A percentile compares a stretch with the other conserved stretches of the same genome.
Conservation (phyloP, 1,140 invertebrate species). For the Rhagoletis pomonella region DNA sequence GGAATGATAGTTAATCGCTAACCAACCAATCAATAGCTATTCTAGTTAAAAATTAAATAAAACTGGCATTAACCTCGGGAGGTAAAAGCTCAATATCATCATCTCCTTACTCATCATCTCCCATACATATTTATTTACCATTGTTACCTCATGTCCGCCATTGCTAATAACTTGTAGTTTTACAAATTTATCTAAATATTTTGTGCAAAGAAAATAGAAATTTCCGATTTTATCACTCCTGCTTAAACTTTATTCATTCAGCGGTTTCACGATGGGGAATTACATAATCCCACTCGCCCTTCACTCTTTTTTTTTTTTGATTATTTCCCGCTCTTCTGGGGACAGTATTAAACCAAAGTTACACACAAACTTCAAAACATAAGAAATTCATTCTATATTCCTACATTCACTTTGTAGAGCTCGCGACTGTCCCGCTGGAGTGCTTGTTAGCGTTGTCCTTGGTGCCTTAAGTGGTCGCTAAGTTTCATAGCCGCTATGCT, state of each 20-base stretch:
- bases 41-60: too few species aligned
- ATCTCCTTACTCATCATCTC: too few species aligned
- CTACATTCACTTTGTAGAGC: not conserved
- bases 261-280: not conserved
- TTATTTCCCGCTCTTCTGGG: too few species aligned
- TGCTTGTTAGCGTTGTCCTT: conserved; percentile 42
- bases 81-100: too few species aligned
- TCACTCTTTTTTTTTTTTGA: not conserved
- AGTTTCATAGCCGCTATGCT: conserved; percentile 33
- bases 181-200: too few species aligned
- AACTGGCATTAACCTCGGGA: too few species aligned
- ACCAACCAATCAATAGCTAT: too few species aligned
- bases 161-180: too few species aligned
- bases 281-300: not conserved
- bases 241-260: not conserved
- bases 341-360: not conserved
- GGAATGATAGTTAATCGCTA: too few species aligned
- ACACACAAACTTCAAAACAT: not conserved
- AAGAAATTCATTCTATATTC: conserved; percentile 9
- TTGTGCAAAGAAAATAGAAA: too few species aligned
- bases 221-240: not conserved
- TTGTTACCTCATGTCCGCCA: too few species aligned
- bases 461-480: conserved; percentile 32
- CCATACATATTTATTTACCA: too few species aligned
- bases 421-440: conserved; percentile 8